phyloP scores from a whole-genome alignment of 2,113 vertebrate genomes.

The Larimichthys polyactis region DNA sequence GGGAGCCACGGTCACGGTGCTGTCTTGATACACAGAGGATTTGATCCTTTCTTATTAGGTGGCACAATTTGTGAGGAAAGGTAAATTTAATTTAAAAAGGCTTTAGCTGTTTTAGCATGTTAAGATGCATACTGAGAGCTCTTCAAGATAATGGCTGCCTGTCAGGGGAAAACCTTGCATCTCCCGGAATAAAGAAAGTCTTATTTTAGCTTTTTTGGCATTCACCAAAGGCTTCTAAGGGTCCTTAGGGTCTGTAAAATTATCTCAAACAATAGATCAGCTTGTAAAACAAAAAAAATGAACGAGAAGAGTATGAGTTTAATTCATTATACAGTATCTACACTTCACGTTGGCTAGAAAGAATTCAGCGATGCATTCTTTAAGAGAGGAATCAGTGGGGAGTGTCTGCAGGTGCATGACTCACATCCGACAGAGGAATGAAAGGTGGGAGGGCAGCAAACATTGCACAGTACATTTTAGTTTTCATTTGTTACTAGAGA shows the following conservation, averaged over 20 bases:
- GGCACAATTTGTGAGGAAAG: not conserved
- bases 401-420: not conserved
- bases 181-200: not conserved
- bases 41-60: constrained; percentile 11
- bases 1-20: rapidly evolving
- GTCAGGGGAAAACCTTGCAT: constrained; percentile 2
- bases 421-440: not conserved
- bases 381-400: not conserved
- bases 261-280: not conserved
- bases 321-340: not conserved
- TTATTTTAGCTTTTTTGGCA: not conserved
- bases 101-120: constrained; percentile 10
- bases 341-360: not conserved
- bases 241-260: not conserved
- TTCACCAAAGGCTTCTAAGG: not conserved
- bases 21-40: not conserved
- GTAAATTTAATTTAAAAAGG: constrained; percentile 27
- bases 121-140: not conserved
- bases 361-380: not conserved
- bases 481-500: not conserved
- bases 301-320: not conserved
- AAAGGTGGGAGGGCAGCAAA: not conserved
- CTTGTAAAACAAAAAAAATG: not conserved
- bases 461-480: not conserved
- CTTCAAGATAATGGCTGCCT: constrained; percentile 7